Evolutionary conservation across 1,140 invertebrate species (phyloP), one percentile per base, ranked within the genome.

Genomic region (Homarus americanus): DNA sequence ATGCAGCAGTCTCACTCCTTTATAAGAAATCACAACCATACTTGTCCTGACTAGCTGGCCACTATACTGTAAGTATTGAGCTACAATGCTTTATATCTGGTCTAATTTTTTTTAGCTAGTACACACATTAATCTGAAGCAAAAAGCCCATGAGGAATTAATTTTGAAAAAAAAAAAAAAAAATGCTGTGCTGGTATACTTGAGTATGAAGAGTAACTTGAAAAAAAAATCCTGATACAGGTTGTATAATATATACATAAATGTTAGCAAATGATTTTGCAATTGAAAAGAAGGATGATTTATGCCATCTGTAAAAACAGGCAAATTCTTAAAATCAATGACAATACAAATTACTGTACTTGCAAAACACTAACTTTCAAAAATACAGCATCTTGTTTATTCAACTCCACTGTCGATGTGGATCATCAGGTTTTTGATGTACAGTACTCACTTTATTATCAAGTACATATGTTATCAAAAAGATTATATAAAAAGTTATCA

Each of bases 21-120:
- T 28, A n/a, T 58, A 69, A 83, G 53, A 69, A 69, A 24, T 66
- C 58, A 83, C 80, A 83, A 83, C 58, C 80, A 63, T 40, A 83
- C 58, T 40, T 69, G 24, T 82, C 58, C 80, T 83, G 79, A 82
- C 79, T 83, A 69, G 58, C 53, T 36, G 49, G 58, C n/a, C 58
- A 69, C 80, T 83, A 83, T 24, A 69, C 80, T 83, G 69, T 24
- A 66, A 66, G n/a, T 38, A 66, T n/a, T 38, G 58, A 63, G 36
- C 58, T 83, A 36, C 24, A 38, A 3, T 83, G 10, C n/a, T 58
- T 36, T 38, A 79, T 9, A 79, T n/a, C 17, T 28, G 28, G 44
- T 44, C 36, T 79, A 28, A 7, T n/a, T 79, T n/a, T 73, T n/a
- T 28, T 49, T 76, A 76, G 1, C 40, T 44, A 79, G 36, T n/a